A percentile compares a stretch with the other conserved stretches of the same genome.
phyloP scores from a whole-genome alignment of 2,797 vertebrate genomes.

The Sebastes iracundus region DNA sequence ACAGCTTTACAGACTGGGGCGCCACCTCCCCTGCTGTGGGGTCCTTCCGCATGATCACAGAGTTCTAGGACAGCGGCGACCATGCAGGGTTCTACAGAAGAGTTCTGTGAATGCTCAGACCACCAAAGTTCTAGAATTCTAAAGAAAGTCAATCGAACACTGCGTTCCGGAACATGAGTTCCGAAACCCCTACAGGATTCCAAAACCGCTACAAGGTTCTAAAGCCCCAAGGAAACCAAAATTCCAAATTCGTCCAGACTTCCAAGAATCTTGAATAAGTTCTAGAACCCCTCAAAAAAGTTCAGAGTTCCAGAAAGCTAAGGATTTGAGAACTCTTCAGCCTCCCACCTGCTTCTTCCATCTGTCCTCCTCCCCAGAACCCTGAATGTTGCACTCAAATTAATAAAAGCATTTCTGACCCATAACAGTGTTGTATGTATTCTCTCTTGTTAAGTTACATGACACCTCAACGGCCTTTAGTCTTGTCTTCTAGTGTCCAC shows the following conservation, averaged over 20 bases:
- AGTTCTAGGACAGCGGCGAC: conserved; percentile 42
- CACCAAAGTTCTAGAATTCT: neutral
- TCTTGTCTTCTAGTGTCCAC: neutral
- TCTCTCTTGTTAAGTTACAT: neutral
- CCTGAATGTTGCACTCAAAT: conserved; percentile 1
- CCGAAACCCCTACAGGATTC: neutral
- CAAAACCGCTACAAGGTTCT: neutral
- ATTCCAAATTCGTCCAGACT: neutral
- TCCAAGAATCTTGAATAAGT: neutral
- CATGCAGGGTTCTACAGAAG: neutral
- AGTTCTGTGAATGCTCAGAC: neutral
- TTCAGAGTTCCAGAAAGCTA: neutral
- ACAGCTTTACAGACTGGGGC: conserved; percentile 64
- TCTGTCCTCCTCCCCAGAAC: neutral
- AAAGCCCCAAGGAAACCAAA: neutral
- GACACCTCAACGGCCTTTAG: neutral
- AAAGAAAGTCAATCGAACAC: neutral
- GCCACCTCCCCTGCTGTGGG: conserved; percentile 58
- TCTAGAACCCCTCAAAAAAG: neutral
- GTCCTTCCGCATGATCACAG: conserved; percentile 69
- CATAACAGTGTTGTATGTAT: neutral
- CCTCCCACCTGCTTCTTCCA: neutral
- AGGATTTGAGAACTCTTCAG: neutral
- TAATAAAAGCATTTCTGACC: conserved; percentile 41
- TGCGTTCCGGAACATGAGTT: neutral